These are phyloP conservation scores for Dicentrarchus labrax DNA, from an alignment of 2,113 vertebrate genomes.

Conservation along the genomic window DNA sequence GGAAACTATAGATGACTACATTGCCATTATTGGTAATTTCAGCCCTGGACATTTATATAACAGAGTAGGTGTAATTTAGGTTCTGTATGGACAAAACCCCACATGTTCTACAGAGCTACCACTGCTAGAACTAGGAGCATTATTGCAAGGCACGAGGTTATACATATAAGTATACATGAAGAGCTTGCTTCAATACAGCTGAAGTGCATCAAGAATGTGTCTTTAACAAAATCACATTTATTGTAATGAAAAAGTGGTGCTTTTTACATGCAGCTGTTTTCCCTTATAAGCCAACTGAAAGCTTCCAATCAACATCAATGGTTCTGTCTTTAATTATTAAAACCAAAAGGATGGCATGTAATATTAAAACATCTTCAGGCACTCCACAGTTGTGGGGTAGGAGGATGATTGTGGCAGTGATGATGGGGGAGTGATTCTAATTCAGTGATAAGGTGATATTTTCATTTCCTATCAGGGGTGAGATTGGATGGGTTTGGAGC, in stretches of 20 bases:
- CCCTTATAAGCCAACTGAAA: slow-evolving; percentile 62
- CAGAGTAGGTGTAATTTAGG: background rate
- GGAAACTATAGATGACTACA: slow-evolving; percentile 4
- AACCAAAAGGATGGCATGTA: slow-evolving; percentile 82
- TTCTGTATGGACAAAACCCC: background rate
- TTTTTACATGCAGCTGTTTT: slow-evolving; percentile 70
- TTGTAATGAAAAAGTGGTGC: slow-evolving; percentile 52
- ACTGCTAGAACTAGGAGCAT: slow-evolving; percentile 22
- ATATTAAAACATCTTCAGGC: slow-evolving; percentile 84
- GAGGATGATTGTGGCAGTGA: slow-evolving; percentile 46
- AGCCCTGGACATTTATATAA: slow-evolving; percentile 15
- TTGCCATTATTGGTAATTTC: background rate
- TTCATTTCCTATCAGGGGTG: slow-evolving; percentile 68
- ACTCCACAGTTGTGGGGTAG: slow-evolving; percentile 61
- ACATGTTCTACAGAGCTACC: slow-evolving; percentile 21
- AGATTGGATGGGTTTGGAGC: slow-evolving; percentile 46
- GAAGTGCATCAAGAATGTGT: slow-evolving; percentile 41
- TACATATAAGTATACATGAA: slow-evolving; percentile 45
- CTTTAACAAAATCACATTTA: slow-evolving; percentile 44
- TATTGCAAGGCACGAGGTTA: slow-evolving; percentile 30
- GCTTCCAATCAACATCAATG: slow-evolving; percentile 81
- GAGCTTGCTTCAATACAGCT: slow-evolving; percentile 8
- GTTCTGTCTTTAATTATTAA: slow-evolving; percentile 82
- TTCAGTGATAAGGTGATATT: slow-evolving; percentile 68
- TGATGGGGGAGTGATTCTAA: slow-evolving; percentile 50